Evolutionary conservation across 1,140 invertebrate genomes (phyloP).

Genomic region (Cyclargus thomasi): DNA sequence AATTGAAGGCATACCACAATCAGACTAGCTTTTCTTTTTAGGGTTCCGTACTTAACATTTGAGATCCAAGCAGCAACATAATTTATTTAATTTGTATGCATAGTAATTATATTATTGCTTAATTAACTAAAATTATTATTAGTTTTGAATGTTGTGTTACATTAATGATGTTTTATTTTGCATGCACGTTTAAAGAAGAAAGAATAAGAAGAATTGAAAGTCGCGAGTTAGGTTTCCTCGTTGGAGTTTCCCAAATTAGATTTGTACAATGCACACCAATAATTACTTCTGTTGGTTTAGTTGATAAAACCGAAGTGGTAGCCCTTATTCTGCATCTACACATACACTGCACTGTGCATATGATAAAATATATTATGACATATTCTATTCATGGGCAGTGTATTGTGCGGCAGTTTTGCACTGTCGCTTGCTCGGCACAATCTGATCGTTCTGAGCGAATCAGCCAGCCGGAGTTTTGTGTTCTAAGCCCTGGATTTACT

Average conservation of each 20-base stretch:
- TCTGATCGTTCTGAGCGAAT: conserved; percentile 44
- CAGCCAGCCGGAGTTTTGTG: conserved; percentile 45
- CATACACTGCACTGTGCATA: neutral
- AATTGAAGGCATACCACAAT: neutral
- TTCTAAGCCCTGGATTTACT: conserved; percentile 46
- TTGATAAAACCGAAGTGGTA: neutral
- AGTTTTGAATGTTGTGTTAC: too few species aligned
- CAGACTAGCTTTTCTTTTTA: neutral
- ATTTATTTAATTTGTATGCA: too few species aligned
- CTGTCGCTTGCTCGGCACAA: conserved; percentile 30
- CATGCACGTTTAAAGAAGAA: too few species aligned
- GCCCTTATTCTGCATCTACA: neutral
- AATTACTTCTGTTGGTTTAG: too few species aligned
- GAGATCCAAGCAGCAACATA: too few species aligned
- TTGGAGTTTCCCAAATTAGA: too few species aligned
- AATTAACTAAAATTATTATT: too few species aligned
- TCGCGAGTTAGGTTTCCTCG: too few species aligned
- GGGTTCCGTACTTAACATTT: neutral
- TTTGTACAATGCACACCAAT: too few species aligned
- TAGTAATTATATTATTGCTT: too few species aligned
- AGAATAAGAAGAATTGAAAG: too few species aligned
- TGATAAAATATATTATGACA: conserved; percentile 2
- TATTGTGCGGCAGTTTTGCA: conserved; percentile 32
- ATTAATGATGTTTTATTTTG: too few species aligned
- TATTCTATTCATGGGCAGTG: conserved; percentile 1